Percentiles rank a stretch among this genome's conserved stretches.
phyloP scores from a whole-genome alignment of 1,140 invertebrate species.

The Drosophila tristis region DNA sequence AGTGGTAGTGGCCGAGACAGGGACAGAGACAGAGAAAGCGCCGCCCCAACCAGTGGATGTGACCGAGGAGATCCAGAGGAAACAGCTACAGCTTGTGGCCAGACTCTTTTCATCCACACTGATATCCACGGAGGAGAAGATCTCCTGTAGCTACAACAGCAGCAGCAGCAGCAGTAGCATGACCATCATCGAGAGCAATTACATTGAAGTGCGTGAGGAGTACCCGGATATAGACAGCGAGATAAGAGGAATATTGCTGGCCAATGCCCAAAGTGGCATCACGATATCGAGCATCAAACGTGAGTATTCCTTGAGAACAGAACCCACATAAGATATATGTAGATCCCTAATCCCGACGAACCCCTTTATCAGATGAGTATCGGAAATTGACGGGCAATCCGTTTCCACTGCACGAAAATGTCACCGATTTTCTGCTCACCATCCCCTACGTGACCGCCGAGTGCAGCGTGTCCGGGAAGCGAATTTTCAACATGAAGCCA shows the following conservation, averaged over 20 bases:
- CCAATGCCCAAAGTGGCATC: slow-evolving; percentile 76
- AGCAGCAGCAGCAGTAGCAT: slow-evolving; percentile 45
- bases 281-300: slow-evolving; percentile 80
- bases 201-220: slow-evolving; percentile 65
- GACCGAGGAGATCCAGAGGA: not conserved
- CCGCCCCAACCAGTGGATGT: slow-evolving; percentile 7
- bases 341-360: not conserved
- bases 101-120: slow-evolving; percentile 69
- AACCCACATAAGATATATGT: no score
- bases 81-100: slow-evolving; percentile 56
- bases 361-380: slow-evolving; percentile 66
- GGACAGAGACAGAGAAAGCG: slow-evolving; percentile 7
- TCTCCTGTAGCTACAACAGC: slow-evolving; percentile 7
- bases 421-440: slow-evolving; percentile 78
- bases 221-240: slow-evolving; percentile 75
- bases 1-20: slow-evolving; percentile 1
- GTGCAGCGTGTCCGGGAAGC: slow-evolving; percentile 65
- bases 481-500: slow-evolving; percentile 73
- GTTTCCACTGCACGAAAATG: slow-evolving; percentile 71
- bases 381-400: slow-evolving; percentile 61
- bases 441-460: slow-evolving; percentile 75
- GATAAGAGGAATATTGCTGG: slow-evolving; percentile 73
- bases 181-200: slow-evolving; percentile 69
- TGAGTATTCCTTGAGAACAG: slow-evolving; percentile 30
- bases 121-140: slow-evolving; percentile 37